Percentiles rank a stretch among this genome's conserved stretches.
Conservation (phyloP, 2,113 vertebrate genomes). For the Chamaea fasciata region DNA sequence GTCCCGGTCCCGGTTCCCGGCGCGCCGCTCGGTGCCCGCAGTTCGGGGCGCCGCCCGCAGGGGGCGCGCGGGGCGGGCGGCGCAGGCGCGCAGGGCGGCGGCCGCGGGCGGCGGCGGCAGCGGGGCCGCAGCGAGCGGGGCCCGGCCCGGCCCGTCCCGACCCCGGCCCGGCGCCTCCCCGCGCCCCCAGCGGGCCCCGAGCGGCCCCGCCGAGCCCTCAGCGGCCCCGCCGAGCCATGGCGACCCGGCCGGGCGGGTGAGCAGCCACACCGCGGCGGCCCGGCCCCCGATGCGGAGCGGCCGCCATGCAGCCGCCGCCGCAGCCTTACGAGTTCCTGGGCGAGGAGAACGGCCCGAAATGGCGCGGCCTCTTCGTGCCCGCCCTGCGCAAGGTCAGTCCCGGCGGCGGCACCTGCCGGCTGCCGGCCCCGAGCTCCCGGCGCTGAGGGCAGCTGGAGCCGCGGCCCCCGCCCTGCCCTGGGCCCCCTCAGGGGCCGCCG, state of each 20-base stretch:
- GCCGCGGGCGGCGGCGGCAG: too few species aligned
- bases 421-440: background rate
- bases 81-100: too few species aligned
- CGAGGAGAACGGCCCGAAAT: constrained; percentile 94
- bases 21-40: too few species aligned
- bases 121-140: too few species aligned
- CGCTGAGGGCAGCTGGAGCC: background rate
- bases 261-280: constrained; percentile 3
- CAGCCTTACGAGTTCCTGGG: constrained; percentile 93
- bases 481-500: background rate
- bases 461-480: background rate
- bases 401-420: background rate
- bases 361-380: constrained; percentile 93
- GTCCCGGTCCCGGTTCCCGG: too few species aligned
- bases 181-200: too few species aligned
- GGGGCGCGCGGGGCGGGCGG: too few species aligned
- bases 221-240: background rate
- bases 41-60: too few species aligned
- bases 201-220: background rate
- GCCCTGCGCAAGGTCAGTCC: constrained; percentile 88
- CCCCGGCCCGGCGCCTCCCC: too few species aligned
- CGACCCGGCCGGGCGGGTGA: background rate
- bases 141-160: too few species aligned
- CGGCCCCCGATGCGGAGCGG: constrained; percentile 78
- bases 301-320: constrained; percentile 91